Evolutionary conservation across 2,888 invertebrate species (phyloP), one percentile per base, ranked within the genome.

Genomic region (Tetramorium bicarinatum): DNA sequence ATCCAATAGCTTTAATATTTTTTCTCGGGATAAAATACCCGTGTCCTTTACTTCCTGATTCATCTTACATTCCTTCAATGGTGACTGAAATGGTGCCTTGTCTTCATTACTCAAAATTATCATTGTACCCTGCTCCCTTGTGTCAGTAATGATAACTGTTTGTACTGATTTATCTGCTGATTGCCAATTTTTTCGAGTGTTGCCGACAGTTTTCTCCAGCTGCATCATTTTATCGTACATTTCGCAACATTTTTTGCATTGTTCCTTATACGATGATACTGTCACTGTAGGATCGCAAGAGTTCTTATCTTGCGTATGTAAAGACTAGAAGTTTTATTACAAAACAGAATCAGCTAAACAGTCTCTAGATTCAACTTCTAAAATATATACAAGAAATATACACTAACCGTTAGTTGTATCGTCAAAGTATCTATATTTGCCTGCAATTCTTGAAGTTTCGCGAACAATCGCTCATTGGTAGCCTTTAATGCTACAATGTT

Each of bases 1-100:
- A n/a, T 95, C 95, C 82, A 95, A 84, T 9, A 95, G 88, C 79
- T 93, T 93, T 54, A 95, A 74, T 93, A 95, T 94, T 66, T 92
- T 92, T 56, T 94, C 93, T 18, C 92, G 92, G 18, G 93, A 91
- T 41, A 94, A 84, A 47, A 91, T 52, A 67, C 79, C 85, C 34
- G 83, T 72, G 9, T 21, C 21, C n/a, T n/a, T 74, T 52, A 8
- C n/a, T 44, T 69, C 41, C 3, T 29, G 25, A 44, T 71, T 54
- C 13, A 2, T 41, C 8, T 38, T 21, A 29, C 59, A 47, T 47
- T 79, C 76, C 9, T 49, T 81, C 13, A 18, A 13, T 2, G 62
- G 29, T n/a, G 83, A 69, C 9, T 66, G 67, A 13, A 47, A 44
- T 15, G 29, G 41, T 49, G 13, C 2, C 8, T 41, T 72, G 44